Base-by-base conservation (phyloP, 2,888 invertebrate species). In the Pantelozetes paolii region DNA sequence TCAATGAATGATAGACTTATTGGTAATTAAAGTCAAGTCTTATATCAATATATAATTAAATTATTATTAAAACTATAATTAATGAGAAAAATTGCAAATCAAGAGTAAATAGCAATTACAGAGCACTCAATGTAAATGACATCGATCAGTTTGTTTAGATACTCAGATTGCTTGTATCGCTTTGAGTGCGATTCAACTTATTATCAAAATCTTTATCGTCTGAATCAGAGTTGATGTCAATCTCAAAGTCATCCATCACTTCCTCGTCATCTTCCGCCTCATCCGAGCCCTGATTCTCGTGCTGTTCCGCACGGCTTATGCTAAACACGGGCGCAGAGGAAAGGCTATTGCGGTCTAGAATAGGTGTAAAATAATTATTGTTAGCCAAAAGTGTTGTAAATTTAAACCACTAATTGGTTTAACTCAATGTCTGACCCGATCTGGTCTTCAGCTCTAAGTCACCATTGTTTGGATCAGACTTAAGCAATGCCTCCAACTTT, bases 151-250 rank as follows among this genome's bases (percentile, higher is more conserved):
- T n/a, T n/a, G n/a, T n/a, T 59, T n/a, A 59, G 28, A 67, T 67
- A 67, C 67, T 67, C 40, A 67, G 15, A 67, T 67, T 67, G 40
- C 40, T 40, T 67, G 67, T 67, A 67, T 67, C 67, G 23, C 67
- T 67, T 67, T 23, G 67, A 1, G 67, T 67, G 3, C 67, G 67
- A 36, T 67, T 67, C 2, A 40, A 20, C 23, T 67, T 20, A 40
- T 67, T 23, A 20, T 40, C 28, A 2, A 6, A 67, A 23, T 23
- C 67, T 6, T 67, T 32, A 3, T 36, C 36, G n/a, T 67, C 67
- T 13, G 59, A 59, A 32, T 67, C 40, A 20, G 40, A 40, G 15
- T 67, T 40, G 40, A 67, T 67, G 13, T 67, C 67, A 67, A 40
- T 40, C 20, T 67, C 67, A 20, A 23, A 20, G n/a, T 40, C 67